These are phyloP conservation scores for Cynopterus brachyotis DNA, from an alignment of 2,113 vertebrate species.

Conservation along the genomic window DNA sequence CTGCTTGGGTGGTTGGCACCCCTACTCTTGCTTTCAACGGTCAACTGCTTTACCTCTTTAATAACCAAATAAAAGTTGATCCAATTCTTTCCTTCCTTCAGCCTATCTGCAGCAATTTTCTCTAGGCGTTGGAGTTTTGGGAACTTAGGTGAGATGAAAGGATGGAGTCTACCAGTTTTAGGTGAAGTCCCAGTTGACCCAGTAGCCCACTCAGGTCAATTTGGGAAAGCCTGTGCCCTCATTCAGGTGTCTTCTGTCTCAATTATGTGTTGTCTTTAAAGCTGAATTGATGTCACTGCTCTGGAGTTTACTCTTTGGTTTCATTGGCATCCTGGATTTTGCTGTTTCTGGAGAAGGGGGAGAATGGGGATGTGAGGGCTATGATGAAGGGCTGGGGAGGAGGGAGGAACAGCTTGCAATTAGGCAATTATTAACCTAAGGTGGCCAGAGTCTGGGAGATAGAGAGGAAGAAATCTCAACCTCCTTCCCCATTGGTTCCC, in stretches of 20 bases:
- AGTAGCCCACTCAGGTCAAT: constrained; percentile 18
- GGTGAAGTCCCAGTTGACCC: neutral
- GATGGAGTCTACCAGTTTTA: neutral
- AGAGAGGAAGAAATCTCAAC: neutral
- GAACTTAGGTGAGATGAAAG: neutral
- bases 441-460: neutral
- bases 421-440: constrained; percentile 52
- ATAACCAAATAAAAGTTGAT: constrained; percentile 24
- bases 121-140: neutral
- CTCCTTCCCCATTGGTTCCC: neutral
- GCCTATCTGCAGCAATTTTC: neutral
- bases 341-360: neutral
- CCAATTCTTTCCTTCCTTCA: neutral
- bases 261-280: constrained; percentile 27
- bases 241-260: neutral
- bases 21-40: neutral
- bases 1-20: neutral
- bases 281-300: constrained; percentile 52
- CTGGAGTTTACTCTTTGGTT: constrained; percentile 51
- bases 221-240: neutral
- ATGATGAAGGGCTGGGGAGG: neutral
- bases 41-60: constrained; percentile 10
- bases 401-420: neutral
- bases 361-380: neutral
- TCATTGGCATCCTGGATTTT: neutral